Evolutionary conservation across 2,113 vertebrate genomes (phyloP).

Genomic region (Promerops cafer): DNA sequence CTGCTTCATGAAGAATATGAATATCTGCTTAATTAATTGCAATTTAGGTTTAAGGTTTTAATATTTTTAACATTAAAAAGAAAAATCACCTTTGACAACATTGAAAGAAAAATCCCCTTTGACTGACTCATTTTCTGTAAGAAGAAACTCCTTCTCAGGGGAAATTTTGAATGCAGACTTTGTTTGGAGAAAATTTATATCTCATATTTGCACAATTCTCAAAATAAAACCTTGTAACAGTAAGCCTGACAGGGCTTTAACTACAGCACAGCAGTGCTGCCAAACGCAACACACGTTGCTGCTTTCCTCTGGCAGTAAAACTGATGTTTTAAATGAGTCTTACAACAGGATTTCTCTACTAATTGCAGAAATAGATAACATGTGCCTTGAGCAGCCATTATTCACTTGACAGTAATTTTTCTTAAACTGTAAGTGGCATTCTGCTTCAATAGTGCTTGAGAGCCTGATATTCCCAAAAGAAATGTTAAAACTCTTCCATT

Average conservation of each 20-base stretch:
- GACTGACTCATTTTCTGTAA: neutral
- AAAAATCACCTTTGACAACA: neutral
- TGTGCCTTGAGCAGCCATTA: slow-evolving; percentile 45
- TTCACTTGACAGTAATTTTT: slow-evolving; percentile 58
- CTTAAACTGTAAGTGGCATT: slow-evolving; percentile 33
- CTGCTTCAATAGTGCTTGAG: neutral
- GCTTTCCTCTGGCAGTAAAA: slow-evolving; percentile 31
- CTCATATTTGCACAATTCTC: neutral
- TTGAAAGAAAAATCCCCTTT: neutral
- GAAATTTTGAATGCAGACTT: neutral
- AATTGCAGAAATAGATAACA: slow-evolving; percentile 65
- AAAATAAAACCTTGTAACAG: neutral
- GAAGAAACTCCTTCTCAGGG: neutral
- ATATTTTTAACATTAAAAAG: neutral
- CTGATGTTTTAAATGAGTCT: slow-evolving; percentile 50
- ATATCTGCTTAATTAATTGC: neutral
- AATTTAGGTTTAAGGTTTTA: neutral
- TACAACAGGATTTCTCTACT: slow-evolving; percentile 42
- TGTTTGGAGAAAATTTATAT: neutral
- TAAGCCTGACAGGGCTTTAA: slow-evolving; percentile 4
- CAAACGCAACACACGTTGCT: neutral
- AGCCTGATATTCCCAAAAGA: slow-evolving; percentile 19
- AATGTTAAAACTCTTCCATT: slow-evolving; percentile 1
- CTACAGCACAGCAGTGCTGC: neutral
- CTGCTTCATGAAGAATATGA: neutral